phyloP scores from a whole-genome alignment of 2,888 invertebrate species.

The Hylaea fasciaria region DNA sequence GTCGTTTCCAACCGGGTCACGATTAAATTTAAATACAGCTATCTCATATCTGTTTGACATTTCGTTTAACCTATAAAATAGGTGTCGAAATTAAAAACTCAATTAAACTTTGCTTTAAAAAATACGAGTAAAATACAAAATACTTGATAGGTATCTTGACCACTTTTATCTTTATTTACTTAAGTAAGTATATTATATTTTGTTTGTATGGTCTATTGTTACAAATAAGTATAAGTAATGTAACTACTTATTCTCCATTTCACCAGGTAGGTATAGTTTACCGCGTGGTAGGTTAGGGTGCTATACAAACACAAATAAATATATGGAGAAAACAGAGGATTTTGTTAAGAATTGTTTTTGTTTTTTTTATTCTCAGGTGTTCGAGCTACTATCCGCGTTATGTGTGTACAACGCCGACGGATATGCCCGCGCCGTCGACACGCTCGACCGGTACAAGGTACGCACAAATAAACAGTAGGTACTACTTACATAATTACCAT shows the following conservation, averaged over 20 bases:
- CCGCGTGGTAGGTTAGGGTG: no score
- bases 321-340: no score
- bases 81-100: conserved; percentile 21
- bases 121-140: neutral
- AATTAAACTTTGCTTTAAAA: conserved; percentile 26
- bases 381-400: conserved; percentile 96
- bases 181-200: neutral
- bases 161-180: conserved; percentile 2
- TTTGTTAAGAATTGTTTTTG: no score
- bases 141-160: no score
- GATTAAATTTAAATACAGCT: conserved; percentile 19
- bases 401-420: conserved; percentile 97
- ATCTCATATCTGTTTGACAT: conserved; percentile 29
- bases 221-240: no score
- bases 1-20: conserved; percentile 30
- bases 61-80: conserved; percentile 16
- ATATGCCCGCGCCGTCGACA: conserved; percentile 93
- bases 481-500: neutral
- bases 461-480: conserved; percentile 6
- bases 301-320: no score
- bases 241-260: no score
- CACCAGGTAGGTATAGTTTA: no score
- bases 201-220: no score
- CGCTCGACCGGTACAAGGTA: conserved; percentile 97
- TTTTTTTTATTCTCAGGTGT: conserved; percentile 82